Percentiles rank a stretch among this genome's conserved stretches.
phyloP scores from a whole-genome alignment of 2,888 invertebrate genomes.

The Cryptocheilus praepositus region DNA sequence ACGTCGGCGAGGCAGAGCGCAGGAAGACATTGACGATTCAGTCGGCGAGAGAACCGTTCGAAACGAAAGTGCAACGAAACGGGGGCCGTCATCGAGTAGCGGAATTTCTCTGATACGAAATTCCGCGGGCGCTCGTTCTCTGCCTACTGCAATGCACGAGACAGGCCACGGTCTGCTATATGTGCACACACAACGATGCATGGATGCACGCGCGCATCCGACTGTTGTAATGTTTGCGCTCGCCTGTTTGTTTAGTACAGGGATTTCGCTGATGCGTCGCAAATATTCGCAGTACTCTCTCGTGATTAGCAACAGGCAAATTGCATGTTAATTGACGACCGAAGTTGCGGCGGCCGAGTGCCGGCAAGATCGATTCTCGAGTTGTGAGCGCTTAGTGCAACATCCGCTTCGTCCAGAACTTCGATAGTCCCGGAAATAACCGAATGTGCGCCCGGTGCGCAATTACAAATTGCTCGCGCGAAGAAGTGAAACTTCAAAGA shows the following conservation, averaged over 20 bases:
- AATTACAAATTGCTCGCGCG: too few species aligned
- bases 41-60: slow-evolving; percentile 22
- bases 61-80: slow-evolving; percentile 41
- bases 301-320: slow-evolving; percentile 2
- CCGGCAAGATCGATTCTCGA: too few species aligned
- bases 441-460: not conserved
- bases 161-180: not conserved
- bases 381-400: too few species aligned
- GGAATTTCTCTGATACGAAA: slow-evolving; percentile 55
- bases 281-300: slow-evolving; percentile 6
- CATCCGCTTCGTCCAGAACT: too few species aligned
- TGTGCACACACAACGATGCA: slow-evolving; percentile 6
- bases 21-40: slow-evolving; percentile 45
- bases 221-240: slow-evolving; percentile 33
- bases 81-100: slow-evolving; percentile 29
- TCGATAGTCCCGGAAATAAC: not conserved
- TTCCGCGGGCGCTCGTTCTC: slow-evolving; percentile 39
- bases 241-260: slow-evolving; percentile 11
- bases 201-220: slow-evolving; percentile 27
- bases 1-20: slow-evolving; percentile 19
- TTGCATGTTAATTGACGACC: slow-evolving; percentile 1
- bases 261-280: slow-evolving; percentile 3
- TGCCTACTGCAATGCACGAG: slow-evolving; percentile 12
- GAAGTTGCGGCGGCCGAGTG: too few species aligned
- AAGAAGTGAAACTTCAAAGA: too few species aligned